Base-by-base conservation (phyloP, 1,140 invertebrate species). In the Mya arenaria region DNA sequence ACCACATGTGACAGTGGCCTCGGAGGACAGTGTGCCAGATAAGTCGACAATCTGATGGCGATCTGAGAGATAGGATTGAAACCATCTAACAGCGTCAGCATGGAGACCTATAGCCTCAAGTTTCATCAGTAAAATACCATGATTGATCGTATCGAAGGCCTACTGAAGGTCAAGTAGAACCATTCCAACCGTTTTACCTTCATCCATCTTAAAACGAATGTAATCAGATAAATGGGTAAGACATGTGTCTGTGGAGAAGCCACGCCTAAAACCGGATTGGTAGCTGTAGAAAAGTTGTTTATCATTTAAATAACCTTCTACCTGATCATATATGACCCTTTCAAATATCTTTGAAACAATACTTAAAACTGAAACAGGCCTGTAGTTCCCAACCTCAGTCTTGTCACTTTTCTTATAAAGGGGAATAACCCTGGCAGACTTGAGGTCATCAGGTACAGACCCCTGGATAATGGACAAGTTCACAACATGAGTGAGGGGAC, bases 121-220 rank as follows among this genome's bases (percentile, higher is more conserved):
- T 63, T 81, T 77, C 32, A 60, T 63, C n/a, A 60, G 44, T 52
- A 78, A 41, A 30, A 85, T 78, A 39, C 52, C 6, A 63, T 84
- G 72, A 37, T 80, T 56, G 25, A 84, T 73, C 41, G 72, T 84
- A 55, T 75, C 72, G 63, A 81, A 84, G 15, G 83, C 83, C 36
- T 84, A 77, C 48, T 84, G 77, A 23, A 84, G 62, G 28, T 81
- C 83, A 25, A 78, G 32, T 30, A 77, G 34, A 13, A 81, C 52
- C 71, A 81, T 62, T 5, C 83, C 66, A 56, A 60, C 36, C 6
- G 34, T 6, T 39, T 60, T 60, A 36, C 71, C 71, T 60, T 74
- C 41, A 41, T 74, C 71, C 55, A 60, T 36, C 39, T 74, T n/a
- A 41, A 74, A 37, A 25, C 30, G 34, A 19, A 60, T 74, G 28